These are phyloP conservation scores for Papilio demoleus DNA, from an alignment of 2,888 invertebrate genomes.

Conservation along the genomic window DNA sequence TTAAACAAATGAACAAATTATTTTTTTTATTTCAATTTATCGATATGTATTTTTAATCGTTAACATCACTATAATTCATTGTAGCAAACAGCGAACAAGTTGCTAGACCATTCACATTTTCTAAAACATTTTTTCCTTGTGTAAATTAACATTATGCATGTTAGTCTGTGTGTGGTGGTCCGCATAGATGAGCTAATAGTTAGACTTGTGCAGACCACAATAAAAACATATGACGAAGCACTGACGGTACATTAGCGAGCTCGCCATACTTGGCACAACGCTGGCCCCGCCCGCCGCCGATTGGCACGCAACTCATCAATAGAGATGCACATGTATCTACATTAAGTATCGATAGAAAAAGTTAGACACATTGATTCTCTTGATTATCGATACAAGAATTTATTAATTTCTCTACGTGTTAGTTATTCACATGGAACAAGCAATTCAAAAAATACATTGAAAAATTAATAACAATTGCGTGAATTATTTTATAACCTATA, in stretches of 20 bases:
- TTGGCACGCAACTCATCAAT: constrained; percentile 60
- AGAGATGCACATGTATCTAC: constrained; percentile 53
- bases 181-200: constrained; percentile 65
- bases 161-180: constrained; percentile 63
- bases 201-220: constrained; percentile 63
- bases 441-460: not conserved
- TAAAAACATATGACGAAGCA: constrained; percentile 71
- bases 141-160: constrained; percentile 41
- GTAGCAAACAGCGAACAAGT: constrained; percentile 7
- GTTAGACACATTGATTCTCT: not conserved
- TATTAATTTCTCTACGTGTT: not conserved
- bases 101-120: constrained; percentile 11
- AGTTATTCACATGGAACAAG: not conserved
- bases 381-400: not conserved
- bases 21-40: not conserved
- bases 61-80: constrained; percentile 23
- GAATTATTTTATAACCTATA: too few relatives aligned
- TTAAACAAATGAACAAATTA: not conserved
- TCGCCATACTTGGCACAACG: constrained; percentile 80
- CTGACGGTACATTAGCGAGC: constrained; percentile 79
- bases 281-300: constrained; percentile 74
- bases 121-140: constrained; percentile 25
- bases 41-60: constrained; percentile 8
- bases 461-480: too few relatives aligned
- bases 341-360: constrained; percentile 57